Base-by-base conservation (phyloP, 2,113 vertebrate species). In the Drymodes brunneopygia region DNA sequence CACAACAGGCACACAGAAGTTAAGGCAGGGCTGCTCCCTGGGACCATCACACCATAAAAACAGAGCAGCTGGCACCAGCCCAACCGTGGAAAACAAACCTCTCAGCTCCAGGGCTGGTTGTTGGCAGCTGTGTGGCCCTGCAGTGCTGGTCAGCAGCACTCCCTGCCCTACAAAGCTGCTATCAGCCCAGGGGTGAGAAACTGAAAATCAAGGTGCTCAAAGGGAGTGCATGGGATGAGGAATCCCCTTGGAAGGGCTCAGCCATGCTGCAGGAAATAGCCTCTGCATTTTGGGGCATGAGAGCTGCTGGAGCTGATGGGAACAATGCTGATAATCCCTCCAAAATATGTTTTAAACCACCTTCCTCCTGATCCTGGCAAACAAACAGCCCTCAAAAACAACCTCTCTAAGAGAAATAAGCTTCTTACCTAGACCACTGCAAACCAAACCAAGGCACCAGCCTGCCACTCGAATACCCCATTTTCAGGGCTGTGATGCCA, bases 31-130 rank as follows among this genome's bases (percentile, higher is more conserved):
- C 16, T 75, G 61, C 22, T 45, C 44, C 14, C 35, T 7, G 35
- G 12, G n/a, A 72, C n/a, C 29, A 53, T 18, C n/a, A 44, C n/a
- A 71, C 20, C 31, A 7, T 9, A 53, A 45, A 83, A 74, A 11
- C 35, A 35, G 15, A 2, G 35, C 15, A 73, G n/a, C 9, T 78
- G 60, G 24, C 33, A 70, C 48, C 58, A 47, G 28, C 19, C 15
- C 12, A 10, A 31, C 21, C 40, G 36, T 48, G 25, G 45, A 48
- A 82, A 84, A 75, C 22, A 67, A 75, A 77, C 7, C 7, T 18
- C 22, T 28, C 10, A 13, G 1, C 3, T 13, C 6, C 0, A 2
- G 22, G 22, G 65, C 22, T n/a, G 20, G 6, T 3, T 57, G 18
- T 9, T 38, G 40, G 44, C 3, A 15, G 35, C 73, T 60, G 10